Percentiles rank a stretch among this genome's conserved stretches.
phyloP scores from a whole-genome alignment of 2,113 vertebrate species.

The Ictalurus furcatus region DNA sequence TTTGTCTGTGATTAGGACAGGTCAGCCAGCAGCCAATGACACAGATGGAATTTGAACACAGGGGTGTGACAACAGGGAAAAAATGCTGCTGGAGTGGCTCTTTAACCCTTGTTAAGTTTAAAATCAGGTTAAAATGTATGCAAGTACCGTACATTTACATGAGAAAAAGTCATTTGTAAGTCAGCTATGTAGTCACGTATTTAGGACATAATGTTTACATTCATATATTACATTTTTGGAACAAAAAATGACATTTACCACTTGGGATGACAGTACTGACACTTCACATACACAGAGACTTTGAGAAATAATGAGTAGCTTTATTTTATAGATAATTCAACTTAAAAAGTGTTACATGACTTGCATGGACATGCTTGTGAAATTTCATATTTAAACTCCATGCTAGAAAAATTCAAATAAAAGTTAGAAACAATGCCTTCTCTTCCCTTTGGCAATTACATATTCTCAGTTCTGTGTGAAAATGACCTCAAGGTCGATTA shows the following conservation, averaged over 20 bases:
- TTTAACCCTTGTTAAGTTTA: background rate
- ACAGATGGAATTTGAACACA: conserved; percentile 11
- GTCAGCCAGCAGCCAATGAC: background rate
- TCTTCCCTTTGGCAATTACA: background rate
- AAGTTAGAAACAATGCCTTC: background rate
- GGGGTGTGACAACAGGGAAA: background rate
- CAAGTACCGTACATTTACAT: background rate
- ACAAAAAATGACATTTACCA: background rate
- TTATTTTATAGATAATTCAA: background rate
- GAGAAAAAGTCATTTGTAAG: background rate
- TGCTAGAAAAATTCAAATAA: background rate
- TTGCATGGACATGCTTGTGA: background rate
- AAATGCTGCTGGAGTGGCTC: background rate
- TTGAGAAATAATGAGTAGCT: background rate
- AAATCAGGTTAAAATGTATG: background rate
- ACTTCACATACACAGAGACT: too few species aligned
- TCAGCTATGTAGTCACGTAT: background rate
- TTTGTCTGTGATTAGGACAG: conserved; percentile 8
- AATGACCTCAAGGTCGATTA: conserved; percentile 6
- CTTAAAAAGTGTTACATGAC: background rate
- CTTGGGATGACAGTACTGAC: background rate
- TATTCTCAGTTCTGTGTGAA: background rate
- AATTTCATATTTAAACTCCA: background rate
- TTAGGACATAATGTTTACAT: background rate
- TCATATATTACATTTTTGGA: background rate